Percentiles rank a stretch among this genome's conserved stretches.
These are phyloP conservation scores for Craseonycteris thonglongyai DNA, from an alignment of 2,113 vertebrate genomes.

Conservation along the genomic window DNA sequence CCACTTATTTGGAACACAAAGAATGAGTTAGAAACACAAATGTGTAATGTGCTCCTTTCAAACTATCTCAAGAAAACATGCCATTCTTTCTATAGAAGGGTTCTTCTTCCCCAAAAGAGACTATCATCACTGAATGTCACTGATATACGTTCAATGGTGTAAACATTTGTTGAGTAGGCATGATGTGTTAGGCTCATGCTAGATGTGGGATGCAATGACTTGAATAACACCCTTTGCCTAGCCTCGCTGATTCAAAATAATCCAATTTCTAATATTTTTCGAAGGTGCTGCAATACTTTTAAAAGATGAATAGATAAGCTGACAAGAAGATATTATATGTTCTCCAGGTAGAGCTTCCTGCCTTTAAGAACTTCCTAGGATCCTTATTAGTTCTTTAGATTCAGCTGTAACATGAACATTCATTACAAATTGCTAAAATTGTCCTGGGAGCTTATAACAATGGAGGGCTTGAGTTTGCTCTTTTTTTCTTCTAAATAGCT, in stretches of 20 bases:
- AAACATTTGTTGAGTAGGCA: neutral
- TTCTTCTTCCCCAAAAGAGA: neutral
- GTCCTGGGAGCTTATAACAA: neutral
- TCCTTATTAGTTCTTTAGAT: neutral
- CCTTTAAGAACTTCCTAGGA: neutral
- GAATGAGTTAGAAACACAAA: constrained; percentile 30
- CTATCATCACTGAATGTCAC: neutral
- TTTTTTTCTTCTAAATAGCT: neutral
- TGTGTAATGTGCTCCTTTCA: neutral
- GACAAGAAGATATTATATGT: neutral
- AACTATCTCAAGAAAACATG: constrained; percentile 48
- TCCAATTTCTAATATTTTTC: neutral
- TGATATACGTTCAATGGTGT: neutral
- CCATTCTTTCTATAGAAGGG: neutral
- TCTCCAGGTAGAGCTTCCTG: neutral
- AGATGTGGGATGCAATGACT: neutral
- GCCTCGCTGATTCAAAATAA: neutral
- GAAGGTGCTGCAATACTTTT: neutral
- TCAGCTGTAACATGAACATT: neutral
- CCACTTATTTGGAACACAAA: constrained; percentile 55
- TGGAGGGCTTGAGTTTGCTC: neutral
- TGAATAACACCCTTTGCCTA: neutral
- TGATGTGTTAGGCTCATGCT: neutral
- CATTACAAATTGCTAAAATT: neutral
- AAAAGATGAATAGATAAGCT: neutral